Evolutionary conservation across 2,888 invertebrate species (phyloP).

Genomic region (Gerris lacustris): DNA sequence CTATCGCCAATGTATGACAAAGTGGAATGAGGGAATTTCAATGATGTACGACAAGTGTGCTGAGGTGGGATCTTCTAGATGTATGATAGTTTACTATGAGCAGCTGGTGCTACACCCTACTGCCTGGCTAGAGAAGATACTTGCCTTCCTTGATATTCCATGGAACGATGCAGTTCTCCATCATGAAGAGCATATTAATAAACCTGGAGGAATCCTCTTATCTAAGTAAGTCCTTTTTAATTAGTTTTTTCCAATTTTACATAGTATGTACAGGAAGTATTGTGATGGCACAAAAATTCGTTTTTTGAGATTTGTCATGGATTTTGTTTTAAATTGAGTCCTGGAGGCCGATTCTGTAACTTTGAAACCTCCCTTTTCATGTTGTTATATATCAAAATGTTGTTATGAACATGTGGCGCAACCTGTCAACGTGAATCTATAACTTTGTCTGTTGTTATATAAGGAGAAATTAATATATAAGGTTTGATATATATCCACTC

Average conservation of each 20-base stretch:
- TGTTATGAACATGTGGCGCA: too few species aligned
- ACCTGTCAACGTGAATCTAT: too few species aligned
- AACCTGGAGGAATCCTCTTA: conserved; percentile 81
- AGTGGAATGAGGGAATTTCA: conserved; percentile 93
- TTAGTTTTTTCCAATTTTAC: too few species aligned
- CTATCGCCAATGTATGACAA: conserved; percentile 85
- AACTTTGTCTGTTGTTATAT: too few species aligned
- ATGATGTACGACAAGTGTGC: conserved; percentile 89
- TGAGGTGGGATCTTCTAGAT: conserved; percentile 37
- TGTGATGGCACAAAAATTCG: too few species aligned
- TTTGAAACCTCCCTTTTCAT: too few species aligned
- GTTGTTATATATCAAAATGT: too few species aligned
- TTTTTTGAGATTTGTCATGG: too few species aligned
- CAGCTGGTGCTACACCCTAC: conserved; percentile 90
- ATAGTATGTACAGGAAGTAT: too few species aligned
- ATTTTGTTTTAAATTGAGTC: conserved; percentile 12
- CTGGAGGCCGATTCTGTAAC: too few species aligned
- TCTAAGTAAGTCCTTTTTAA: conserved; percentile 62
- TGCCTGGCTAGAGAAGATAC: conserved; percentile 73
- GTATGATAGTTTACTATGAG: conserved; percentile 80
- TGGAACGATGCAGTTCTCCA: conserved; percentile 95
- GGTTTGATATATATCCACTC: too few species aligned
- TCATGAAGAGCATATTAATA: conserved; percentile 94
- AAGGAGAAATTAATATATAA: too few species aligned
- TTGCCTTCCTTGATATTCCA: conserved; percentile 76